These are phyloP conservation scores for Regulus satrapa DNA, from an alignment of 2,113 vertebrate species.

Conservation along the genomic window DNA sequence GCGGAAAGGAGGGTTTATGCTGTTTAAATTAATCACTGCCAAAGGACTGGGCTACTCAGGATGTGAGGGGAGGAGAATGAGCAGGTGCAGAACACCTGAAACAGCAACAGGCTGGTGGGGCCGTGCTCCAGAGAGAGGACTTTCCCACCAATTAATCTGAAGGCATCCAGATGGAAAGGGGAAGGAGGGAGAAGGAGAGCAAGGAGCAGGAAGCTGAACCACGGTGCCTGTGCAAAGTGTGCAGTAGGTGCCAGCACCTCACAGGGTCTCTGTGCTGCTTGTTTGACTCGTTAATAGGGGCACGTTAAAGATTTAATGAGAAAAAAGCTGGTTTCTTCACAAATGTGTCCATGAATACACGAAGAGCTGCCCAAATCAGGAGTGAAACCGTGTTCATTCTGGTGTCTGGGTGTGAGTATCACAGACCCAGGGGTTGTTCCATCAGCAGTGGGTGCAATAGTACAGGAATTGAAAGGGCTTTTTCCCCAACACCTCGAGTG, in stretches of 20 bases:
- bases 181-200: neutral
- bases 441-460: neutral
- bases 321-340: neutral
- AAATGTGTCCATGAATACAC: neutral
- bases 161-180: constrained; percentile 32
- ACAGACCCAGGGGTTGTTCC: neutral
- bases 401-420: neutral
- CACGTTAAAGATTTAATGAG: neutral
- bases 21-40: constrained; percentile 55
- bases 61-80: neutral
- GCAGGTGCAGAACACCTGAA: constrained; percentile 62
- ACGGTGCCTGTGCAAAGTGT: neutral
- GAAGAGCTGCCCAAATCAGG: neutral
- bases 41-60: constrained; percentile 15
- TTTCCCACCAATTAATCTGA: constrained; percentile 23
- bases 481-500: neutral
- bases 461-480: neutral
- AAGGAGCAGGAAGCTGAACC: neutral
- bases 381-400: neutral
- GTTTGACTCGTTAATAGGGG: neutral
- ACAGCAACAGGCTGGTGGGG: constrained; percentile 16
- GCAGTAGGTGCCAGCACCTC: neutral
- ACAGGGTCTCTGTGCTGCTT: neutral
- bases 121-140: neutral
- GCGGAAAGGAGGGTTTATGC: neutral